Percentiles rank a stretch among this genome's conserved stretches.
Evolutionary conservation across 2,113 vertebrate species (phyloP).

Genomic region (Brachyhypopomus occidentalis): DNA sequence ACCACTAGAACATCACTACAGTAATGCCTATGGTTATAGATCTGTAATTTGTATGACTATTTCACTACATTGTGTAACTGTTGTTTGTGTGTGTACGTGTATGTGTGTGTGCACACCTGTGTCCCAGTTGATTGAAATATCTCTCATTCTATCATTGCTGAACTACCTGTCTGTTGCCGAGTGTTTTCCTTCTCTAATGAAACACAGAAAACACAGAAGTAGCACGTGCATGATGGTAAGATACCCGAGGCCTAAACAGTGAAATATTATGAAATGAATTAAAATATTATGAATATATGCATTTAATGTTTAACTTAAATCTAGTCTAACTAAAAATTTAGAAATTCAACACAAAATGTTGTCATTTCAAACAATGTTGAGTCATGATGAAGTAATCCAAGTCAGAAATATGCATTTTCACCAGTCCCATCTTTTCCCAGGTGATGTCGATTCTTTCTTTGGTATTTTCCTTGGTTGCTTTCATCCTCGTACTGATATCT

Average conservation of each 20-base stretch:
- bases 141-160: constrained; percentile 17
- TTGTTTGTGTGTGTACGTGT: not conserved
- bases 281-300: not conserved
- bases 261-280: not conserved
- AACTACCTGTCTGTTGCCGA: constrained; percentile 18
- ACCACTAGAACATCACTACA: no score
- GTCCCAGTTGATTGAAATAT: no score
- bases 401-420: not conserved
- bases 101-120: not conserved
- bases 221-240: not conserved
- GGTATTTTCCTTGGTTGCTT: constrained; percentile 14
- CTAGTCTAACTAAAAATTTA: not conserved
- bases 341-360: not conserved
- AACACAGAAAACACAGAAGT: no score
- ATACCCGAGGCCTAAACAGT: not conserved
- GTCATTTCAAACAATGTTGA: not conserved
- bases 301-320: not conserved
- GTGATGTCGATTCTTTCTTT: not conserved
- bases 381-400: no score
- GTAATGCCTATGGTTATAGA: no score
- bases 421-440: constrained; percentile 28
- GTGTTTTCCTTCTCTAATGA: not conserved
- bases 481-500: constrained; percentile 17
- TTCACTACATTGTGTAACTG: not conserved
- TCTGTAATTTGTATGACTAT: no score